A percentile compares a stretch with the other conserved stretches of the same genome.
Evolutionary conservation across 1,140 invertebrate species (phyloP).

Genomic region (Zaprionus nigranus): DNA sequence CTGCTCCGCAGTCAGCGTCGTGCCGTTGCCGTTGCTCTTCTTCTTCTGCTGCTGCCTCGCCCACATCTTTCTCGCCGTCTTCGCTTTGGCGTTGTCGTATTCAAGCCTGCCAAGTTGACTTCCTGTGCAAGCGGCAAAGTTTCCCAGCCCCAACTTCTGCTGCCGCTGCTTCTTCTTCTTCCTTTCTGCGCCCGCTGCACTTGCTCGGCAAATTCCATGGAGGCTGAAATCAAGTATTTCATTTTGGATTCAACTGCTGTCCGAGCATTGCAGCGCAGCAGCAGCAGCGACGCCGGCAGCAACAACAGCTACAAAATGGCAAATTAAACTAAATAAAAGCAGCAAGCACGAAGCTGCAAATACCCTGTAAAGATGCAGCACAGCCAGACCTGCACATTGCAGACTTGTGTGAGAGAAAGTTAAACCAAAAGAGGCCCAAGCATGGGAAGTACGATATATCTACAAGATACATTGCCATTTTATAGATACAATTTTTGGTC

Average conservation of each 20-base stretch:
- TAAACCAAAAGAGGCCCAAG: neutral
- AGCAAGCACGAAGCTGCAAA: neutral
- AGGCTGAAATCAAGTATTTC: slow-evolving; percentile 82
- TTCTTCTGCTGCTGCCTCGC: neutral
- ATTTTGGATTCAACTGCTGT: slow-evolving; percentile 82
- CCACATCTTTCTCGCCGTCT: slow-evolving; percentile 4
- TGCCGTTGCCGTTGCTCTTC: slow-evolving; percentile 1
- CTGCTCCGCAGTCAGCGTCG: slow-evolving; percentile 40
- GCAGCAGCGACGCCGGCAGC: slow-evolving; percentile 12
- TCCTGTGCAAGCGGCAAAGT: slow-evolving; percentile 73
- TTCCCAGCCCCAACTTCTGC: slow-evolving; percentile 31
- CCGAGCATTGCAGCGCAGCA: slow-evolving; percentile 64
- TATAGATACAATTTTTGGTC: neutral
- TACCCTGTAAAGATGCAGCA: slow-evolving; percentile 12
- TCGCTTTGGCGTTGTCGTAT: slow-evolving; percentile 31
- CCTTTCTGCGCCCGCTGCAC: slow-evolving; percentile 12
- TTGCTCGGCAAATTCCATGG: slow-evolving; percentile 64
- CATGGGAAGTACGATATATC: too few species aligned
- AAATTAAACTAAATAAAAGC: slow-evolving; percentile 41
- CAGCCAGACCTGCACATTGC: too few species aligned
- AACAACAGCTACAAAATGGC: slow-evolving; percentile 47
- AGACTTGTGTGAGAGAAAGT: too few species aligned
- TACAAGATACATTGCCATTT: neutral
- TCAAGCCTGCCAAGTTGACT: slow-evolving; percentile 68
- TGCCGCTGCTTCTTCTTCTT: slow-evolving; percentile 30